Percentiles rank a stretch among this genome's conserved stretches.
Evolutionary conservation across 1,140 invertebrate genomes (phyloP).

Genomic region (Pygmarrhopalites habei): DNA sequence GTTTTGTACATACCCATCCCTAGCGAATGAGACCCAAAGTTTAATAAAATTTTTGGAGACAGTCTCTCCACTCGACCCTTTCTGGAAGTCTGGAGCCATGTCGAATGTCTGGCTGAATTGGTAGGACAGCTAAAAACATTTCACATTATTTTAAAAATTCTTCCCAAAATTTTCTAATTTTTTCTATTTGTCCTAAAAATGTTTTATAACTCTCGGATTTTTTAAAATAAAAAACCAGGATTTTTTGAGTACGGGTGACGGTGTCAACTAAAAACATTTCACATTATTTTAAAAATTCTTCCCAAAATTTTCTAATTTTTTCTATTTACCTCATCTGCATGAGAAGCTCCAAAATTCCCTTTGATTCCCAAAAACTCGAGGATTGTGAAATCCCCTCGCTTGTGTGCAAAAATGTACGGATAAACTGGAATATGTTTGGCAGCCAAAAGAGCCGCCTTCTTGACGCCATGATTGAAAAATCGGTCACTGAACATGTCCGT

Average conservation of each 20-base stretch:
- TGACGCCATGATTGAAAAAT: slow-evolving; percentile 23
- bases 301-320: neutral
- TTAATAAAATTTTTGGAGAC: slow-evolving; percentile 18
- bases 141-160: neutral
- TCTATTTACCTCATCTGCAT: neutral
- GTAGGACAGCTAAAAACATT: slow-evolving; percentile 7
- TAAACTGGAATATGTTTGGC: slow-evolving; percentile 24
- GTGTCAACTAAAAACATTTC: neutral
- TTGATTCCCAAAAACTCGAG: slow-evolving; percentile 2
- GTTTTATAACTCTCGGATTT: too few species aligned
- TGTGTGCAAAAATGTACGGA: slow-evolving; percentile 15
- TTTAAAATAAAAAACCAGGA: slow-evolving; percentile 1
- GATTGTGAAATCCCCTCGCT: slow-evolving; percentile 16
- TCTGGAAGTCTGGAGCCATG: slow-evolving; percentile 9
- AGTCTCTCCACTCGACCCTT: slow-evolving; percentile 3
- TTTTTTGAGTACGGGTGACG: neutral
- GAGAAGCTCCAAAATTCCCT: neutral
- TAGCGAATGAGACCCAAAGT: slow-evolving; percentile 22
- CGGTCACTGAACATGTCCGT: slow-evolving; percentile 28
- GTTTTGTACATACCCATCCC: slow-evolving; percentile 18
- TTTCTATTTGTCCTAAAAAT: too few species aligned
- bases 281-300: neutral
- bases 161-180: neutral
- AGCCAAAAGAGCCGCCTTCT: slow-evolving; percentile 5
- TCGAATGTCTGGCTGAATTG: slow-evolving; percentile 15